Percentiles rank a stretch among this genome's conserved stretches.
Evolutionary conservation across 2,797 vertebrate species (phyloP).

Genomic region (Aeoliscus strigatus): DNA sequence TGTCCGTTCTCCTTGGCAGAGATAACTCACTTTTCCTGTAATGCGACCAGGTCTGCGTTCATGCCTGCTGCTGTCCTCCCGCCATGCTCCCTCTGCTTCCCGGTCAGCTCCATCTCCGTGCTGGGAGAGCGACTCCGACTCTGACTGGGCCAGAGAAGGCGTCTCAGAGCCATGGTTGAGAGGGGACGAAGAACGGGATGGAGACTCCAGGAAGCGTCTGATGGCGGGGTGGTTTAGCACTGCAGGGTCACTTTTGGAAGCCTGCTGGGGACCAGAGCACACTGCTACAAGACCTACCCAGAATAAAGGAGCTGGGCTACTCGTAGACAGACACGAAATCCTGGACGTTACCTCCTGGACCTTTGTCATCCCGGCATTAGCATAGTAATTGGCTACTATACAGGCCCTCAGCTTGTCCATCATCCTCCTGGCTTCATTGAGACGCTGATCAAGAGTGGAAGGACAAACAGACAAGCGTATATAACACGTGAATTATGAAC

Average conservation of each 20-base stretch:
- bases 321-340: neutral
- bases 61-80: conserved; percentile 71
- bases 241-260: conserved; percentile 82
- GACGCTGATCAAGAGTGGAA: conserved; percentile 73
- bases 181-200: conserved; percentile 93
- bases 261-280: conserved; percentile 64
- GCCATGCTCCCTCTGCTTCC: conserved; percentile 77
- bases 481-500: neutral
- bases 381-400: conserved; percentile 97
- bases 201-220: conserved; percentile 91
- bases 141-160: conserved; percentile 87
- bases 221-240: conserved; percentile 95
- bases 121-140: conserved; percentile 90
- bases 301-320: neutral
- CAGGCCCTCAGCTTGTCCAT: conserved; percentile 99
- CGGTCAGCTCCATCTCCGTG: conserved; percentile 86
- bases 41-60: conserved; percentile 82
- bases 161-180: conserved; percentile 95
- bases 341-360: conserved; percentile 80
- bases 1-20: neutral
- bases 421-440: conserved; percentile 96
- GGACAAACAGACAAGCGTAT: neutral
- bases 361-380: conserved; percentile 86
- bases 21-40: conserved; percentile 76
- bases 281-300: neutral